Evolutionary conservation across 1,140 invertebrate genomes (phyloP), one percentile per base, ranked within the genome.

Genomic region (Drosophila obscura): DNA sequence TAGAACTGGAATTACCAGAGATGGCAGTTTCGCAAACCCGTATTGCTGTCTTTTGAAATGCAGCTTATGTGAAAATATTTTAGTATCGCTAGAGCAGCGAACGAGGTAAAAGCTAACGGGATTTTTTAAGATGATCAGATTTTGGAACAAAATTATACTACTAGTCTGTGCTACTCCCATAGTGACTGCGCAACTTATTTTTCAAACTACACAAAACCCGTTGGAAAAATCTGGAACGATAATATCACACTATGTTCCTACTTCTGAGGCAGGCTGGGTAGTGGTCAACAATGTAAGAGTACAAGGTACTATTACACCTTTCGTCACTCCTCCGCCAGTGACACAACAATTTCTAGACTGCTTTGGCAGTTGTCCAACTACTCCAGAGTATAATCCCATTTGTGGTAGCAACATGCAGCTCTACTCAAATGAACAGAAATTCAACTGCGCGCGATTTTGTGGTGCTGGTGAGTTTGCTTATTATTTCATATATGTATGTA

Each of bases 371-470:
- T 94, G 94, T 67, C 92, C 93, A 50, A 92, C 92, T 0, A 95
- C 95, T 1, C 72, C 92, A 0, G 93, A 95, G 71, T 95, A 95
- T 73, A 94, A 94, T 89, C 96, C 96, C 28, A 93, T 96, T 4
- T 96, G 96, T 80, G 96, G 95, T 4, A 92, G 93, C 2, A 94
- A 96, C 72, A 91, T 92, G 4, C 88, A 93, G 7, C 93, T 93
- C 0, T 96, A 96, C 73, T 73, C 78, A 1, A 96, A 96, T 89
- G 84, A 92, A 15, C 94, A 94, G 58, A 92, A 85, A 57, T 90
- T 96, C 5, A 74, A 91, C 7, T 96, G 95, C 79, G 94, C 94
- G 0, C 80, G 89, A 48, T 51, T 58, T 3, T 96, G 95, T 85
- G 94, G 95, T 64, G 92, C 91, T 80, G 71, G 94, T 94, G 79